Base-by-base conservation (phyloP, 2,113 vertebrate species). In the Urocitellus parryii region DNA sequence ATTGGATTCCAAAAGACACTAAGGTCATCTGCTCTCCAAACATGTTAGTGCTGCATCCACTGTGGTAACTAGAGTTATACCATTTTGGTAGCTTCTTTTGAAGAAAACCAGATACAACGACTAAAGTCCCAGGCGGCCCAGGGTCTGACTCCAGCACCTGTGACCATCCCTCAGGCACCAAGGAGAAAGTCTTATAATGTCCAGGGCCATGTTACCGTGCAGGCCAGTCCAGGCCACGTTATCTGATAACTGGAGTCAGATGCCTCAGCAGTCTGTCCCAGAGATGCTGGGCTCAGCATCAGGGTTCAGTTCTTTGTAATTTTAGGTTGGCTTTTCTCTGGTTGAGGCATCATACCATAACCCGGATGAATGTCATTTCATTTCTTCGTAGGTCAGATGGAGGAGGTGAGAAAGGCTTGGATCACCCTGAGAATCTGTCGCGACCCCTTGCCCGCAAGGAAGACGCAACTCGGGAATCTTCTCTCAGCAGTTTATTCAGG, bases 231-330 rank as follows among this genome's bases (percentile, higher is more conserved):
- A 76, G 18, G 9, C 34, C 22, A 63, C 32, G 37, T 86, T 25
- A 88, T 72, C 58, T 90, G 42, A 70, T 88, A 92, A 77, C 20
- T 32, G 27, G 70, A 63, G 48, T 83, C n/a, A 29, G 83, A 92
- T 81, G 67, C 42, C 73, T 76, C 51, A 63, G 24, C 24, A 67
- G 48, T 58, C 42, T 86, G 29, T 82, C 42, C 53, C 84, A 32
- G 48, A 85, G 37, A 61, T 22, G 32, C 29, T 86, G 34, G 29
- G 45, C 13, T 92, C 39, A 8, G 42, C 9, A 2, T 63, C 56
- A 20, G 32, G 12, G 13, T 20, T 92, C 8, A 2, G 27, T 37
- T 82, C 27, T 96, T 53, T 45, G 76, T 81, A 73, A 48, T 72
- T 56, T 16, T 3, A 79, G 70, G 32, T 16, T 37, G 76, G 27